A percentile compares a stretch with the other conserved stretches of the same genome.
Evolutionary conservation across 2,888 invertebrate species (phyloP).

Genomic region (Drosophila anomalata): DNA sequence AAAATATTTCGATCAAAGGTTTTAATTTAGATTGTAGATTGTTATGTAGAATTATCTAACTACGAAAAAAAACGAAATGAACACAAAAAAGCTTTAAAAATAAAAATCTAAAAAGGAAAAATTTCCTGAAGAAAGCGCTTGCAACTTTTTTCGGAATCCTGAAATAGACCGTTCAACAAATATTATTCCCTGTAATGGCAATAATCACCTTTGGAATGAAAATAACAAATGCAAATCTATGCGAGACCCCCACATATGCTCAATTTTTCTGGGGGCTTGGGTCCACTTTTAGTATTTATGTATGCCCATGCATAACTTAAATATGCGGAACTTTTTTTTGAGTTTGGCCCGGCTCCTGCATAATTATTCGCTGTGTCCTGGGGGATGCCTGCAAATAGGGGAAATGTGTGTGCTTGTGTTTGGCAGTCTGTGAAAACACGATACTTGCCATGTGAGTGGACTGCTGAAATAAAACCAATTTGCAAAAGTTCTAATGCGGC

Average conservation of each 20-base stretch:
- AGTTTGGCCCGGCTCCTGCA: constrained; percentile 24
- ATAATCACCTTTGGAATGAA: constrained; percentile 8
- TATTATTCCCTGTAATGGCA: constrained; percentile 18
- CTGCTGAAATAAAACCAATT: constrained; percentile 60
- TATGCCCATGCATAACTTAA: constrained; percentile 28
- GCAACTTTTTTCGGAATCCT: background rate
- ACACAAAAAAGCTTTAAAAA: background rate
- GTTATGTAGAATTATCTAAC: too few species aligned
- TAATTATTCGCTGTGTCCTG: constrained; percentile 30
- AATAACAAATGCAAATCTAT: constrained; percentile 35
- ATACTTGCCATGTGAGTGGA: constrained; percentile 31
- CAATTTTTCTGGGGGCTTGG: constrained; percentile 16
- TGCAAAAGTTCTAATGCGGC: constrained; percentile 52
- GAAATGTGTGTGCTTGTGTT: background rate
- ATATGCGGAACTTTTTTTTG: constrained; percentile 31
- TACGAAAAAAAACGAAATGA: too few species aligned
- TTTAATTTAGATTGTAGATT: too few species aligned
- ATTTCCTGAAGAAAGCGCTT: background rate
- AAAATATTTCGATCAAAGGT: too few species aligned
- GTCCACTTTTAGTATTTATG: constrained; percentile 17
- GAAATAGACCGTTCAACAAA: constrained; percentile 4
- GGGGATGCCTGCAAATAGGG: constrained; percentile 1
- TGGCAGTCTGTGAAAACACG: constrained; percentile 34
- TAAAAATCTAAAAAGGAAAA: too few species aligned
- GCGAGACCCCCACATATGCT: constrained; percentile 29